Base-by-base conservation (phyloP, 2,113 vertebrate genomes). In the Hippocampus comes region DNA sequence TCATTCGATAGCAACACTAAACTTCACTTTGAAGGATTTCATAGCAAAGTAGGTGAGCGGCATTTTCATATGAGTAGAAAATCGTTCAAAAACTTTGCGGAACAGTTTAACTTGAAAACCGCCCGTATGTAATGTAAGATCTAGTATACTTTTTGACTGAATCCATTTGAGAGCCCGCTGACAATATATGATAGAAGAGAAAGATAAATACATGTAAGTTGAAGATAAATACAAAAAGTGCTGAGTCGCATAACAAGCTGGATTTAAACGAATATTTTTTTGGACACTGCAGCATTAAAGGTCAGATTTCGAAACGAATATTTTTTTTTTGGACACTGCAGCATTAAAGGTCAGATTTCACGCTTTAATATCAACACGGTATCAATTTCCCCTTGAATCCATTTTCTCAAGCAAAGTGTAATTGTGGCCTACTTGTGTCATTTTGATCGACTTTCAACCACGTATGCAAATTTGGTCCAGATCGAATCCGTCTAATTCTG, bases 221-320 rank as follows among this genome's bases (percentile, higher is more conserved):
- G 6, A 61, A 38, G 34, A 61, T 61, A 34, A 23, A 5, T 5
- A 18, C 43, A 15, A 75, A 61, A 81, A 81, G 77, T 82, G 70
- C 82, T 74, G 2, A 43, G 71, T 71, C 53, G 64, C 12, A 21
- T 64, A 21, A 12, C n/a, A 65, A 0, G 25, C 72, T 64, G 46
- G 9, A 59, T 60, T 59, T 23, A 27, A 59, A 59, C 5, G 4
- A 46, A 34, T 4, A 5, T 46, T 46, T n/a, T 67, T 66, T 72
- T 71, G 51, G 51, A 63, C 66, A 63, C 63, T 64, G 53, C 48
- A 51, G 30, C 3, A 30, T 30, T 30, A 30, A 30, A 30, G 3
- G 25, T 61, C 59, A 34, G 38, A 43, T 42, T 63, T 9, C 7
- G n/a, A 27, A 59, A 59, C 5, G 4, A 46, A 34, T 4, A 5